A percentile compares a stretch with the other conserved stretches of the same genome.
phyloP scores from a whole-genome alignment of 2,888 invertebrate species.

The Sinhomidia bicolor region DNA sequence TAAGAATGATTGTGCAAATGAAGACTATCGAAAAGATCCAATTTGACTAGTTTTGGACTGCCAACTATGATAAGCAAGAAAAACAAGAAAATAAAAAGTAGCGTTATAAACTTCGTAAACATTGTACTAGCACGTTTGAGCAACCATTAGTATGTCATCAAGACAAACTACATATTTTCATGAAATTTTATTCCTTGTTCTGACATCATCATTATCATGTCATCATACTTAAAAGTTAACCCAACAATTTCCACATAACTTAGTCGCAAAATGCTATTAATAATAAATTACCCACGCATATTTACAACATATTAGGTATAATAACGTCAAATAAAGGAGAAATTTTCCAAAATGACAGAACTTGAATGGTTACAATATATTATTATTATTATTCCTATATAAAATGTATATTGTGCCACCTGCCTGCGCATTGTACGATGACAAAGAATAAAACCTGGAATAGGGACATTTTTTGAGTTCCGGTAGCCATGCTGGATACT shows the following conservation, averaged over 20 bases:
- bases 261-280: no score
- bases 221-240: neutral
- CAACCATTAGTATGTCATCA: no score
- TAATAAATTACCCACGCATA: no score
- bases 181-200: neutral
- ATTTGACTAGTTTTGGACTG: constrained; percentile 82
- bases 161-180: neutral
- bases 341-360: neutral
- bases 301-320: no score
- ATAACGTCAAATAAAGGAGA: neutral
- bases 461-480: constrained; percentile 69
- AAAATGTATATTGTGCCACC: no score
- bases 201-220: no score
- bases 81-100: neutral
- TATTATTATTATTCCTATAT: neutral
- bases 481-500: constrained; percentile 70
- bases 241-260: neutral
- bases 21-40: constrained; percentile 91
- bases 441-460: constrained; percentile 46
- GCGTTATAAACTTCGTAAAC: neutral
- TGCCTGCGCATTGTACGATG: constrained; percentile 67
- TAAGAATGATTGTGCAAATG: constrained; percentile 90
- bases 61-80: constrained; percentile 75
- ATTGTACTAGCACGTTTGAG: no score
- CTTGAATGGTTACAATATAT: no score